These are phyloP conservation scores for Pheosia gnoma DNA, from an alignment of 2,888 invertebrate species.

Conservation along the genomic window DNA sequence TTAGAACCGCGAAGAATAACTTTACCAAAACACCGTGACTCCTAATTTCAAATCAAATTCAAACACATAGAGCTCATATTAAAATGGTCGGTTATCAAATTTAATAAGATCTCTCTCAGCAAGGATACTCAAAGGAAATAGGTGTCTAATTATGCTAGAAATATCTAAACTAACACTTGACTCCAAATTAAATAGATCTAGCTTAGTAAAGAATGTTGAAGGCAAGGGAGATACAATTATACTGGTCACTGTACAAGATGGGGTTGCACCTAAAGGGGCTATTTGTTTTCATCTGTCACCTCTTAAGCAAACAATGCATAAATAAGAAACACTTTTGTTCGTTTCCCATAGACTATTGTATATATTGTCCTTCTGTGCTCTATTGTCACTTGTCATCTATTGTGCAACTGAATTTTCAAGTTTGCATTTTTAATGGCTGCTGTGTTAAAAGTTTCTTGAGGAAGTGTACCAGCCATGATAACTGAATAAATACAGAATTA, in stretches of 20 bases:
- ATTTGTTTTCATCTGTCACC: slow-evolving; percentile 81
- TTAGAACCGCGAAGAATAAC: slow-evolving; percentile 70
- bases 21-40: slow-evolving; percentile 33
- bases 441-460: background rate
- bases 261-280: slow-evolving; percentile 68
- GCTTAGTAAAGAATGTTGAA: slow-evolving; percentile 9
- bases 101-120: background rate
- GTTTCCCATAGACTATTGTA: slow-evolving; percentile 74
- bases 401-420: slow-evolving; percentile 62
- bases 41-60: background rate
- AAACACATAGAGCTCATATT: slow-evolving; percentile 11
- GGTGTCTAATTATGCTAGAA: slow-evolving; percentile 12
- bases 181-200: slow-evolving; percentile 30
- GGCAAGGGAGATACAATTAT: slow-evolving; percentile 31
- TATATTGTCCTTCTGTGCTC: slow-evolving; percentile 73
- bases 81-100: slow-evolving; percentile 10
- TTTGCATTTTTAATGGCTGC: slow-evolving; percentile 26
- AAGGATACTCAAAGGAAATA: slow-evolving; percentile 8
- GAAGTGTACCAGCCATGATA: background rate
- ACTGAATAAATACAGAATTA: too few relatives aligned
- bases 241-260: slow-evolving; percentile 51
- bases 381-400: slow-evolving; percentile 59
- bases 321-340: slow-evolving; percentile 73
- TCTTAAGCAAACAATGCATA: slow-evolving; percentile 81
- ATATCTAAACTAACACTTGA: slow-evolving; percentile 5